Evolutionary conservation across 2,113 vertebrate species (phyloP).

Genomic region (Ameiurus melas): DNA sequence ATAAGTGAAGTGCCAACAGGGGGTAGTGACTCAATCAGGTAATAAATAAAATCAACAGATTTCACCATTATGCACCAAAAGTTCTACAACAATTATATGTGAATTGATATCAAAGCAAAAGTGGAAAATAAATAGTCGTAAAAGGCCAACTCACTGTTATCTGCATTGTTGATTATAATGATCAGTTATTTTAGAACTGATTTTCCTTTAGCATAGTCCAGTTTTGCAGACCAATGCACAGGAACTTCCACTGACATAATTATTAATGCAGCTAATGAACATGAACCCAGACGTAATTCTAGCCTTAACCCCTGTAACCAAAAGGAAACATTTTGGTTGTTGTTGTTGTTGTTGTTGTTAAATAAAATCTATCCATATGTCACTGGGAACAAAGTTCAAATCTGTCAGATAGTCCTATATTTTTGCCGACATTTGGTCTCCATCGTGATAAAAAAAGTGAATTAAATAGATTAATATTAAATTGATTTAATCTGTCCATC

Average conservation of each 20-base stretch:
- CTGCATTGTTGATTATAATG: not conserved
- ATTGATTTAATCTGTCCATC: not conserved
- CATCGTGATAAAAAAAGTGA: not conserved
- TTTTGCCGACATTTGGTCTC: not conserved
- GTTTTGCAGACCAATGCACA: not conserved
- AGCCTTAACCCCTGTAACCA: not conserved
- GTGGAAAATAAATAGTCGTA: not conserved
- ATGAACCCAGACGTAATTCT: not conserved
- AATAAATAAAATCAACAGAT: constrained; percentile 17
- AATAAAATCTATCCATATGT: not conserved
- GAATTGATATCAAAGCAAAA: not conserved
- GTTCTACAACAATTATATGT: not conserved
- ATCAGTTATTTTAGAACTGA: not conserved
- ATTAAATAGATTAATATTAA: not conserved
- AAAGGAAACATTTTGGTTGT: not conserved
- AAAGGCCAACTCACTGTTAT: not conserved
- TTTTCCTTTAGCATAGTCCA: not conserved
- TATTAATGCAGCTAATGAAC: not conserved
- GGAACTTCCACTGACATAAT: not conserved
- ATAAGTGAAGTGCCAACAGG: not conserved
- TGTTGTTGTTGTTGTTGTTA: not conserved
- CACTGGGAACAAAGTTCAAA: not conserved
- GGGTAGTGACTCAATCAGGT: not conserved
- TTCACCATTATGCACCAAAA: not conserved
- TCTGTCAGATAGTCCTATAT: not conserved